A percentile compares a stretch with the other conserved stretches of the same genome.
These are phyloP conservation scores for Amyelois transitella DNA, from an alignment of 1,140 invertebrate genomes.

Conservation along the genomic window DNA sequence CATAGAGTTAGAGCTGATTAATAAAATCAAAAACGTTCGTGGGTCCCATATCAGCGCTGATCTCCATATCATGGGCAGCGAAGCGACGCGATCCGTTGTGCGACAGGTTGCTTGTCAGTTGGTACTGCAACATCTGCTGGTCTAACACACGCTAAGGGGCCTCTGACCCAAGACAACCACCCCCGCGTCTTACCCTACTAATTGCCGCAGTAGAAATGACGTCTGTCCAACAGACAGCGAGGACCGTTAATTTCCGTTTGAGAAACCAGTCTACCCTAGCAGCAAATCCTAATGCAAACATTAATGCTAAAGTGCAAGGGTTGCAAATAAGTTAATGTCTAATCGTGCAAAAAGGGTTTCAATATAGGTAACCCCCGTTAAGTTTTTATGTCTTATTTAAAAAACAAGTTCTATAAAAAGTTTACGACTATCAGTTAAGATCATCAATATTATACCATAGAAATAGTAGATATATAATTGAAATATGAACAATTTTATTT, in stretches of 20 bases:
- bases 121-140: constrained; percentile 48
- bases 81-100: constrained; percentile 61
- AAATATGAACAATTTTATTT: neutral
- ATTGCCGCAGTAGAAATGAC: constrained; percentile 46
- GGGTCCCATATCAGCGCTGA: constrained; percentile 39
- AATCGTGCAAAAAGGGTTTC: constrained; percentile 51
- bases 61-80: constrained; percentile 45
- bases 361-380: constrained; percentile 20
- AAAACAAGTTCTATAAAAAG: constrained; percentile 7
- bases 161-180: constrained; percentile 37
- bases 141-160: constrained; percentile 28
- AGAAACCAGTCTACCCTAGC: constrained; percentile 50
- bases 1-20: constrained; percentile 22
- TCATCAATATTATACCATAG: neutral
- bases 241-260: constrained; percentile 68
- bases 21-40: constrained; percentile 31
- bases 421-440: neutral
- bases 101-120: constrained; percentile 70
- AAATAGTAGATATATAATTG: neutral
- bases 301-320: constrained; percentile 55
- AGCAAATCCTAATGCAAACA: constrained; percentile 46
- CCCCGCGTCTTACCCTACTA: constrained; percentile 62
- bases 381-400: constrained; percentile 31
- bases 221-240: constrained; percentile 47
- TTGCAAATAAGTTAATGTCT: constrained; percentile 60